Conservation (phyloP, 2,888 invertebrate genomes). For the Scaptodrosophila latifasciaeformis region DNA sequence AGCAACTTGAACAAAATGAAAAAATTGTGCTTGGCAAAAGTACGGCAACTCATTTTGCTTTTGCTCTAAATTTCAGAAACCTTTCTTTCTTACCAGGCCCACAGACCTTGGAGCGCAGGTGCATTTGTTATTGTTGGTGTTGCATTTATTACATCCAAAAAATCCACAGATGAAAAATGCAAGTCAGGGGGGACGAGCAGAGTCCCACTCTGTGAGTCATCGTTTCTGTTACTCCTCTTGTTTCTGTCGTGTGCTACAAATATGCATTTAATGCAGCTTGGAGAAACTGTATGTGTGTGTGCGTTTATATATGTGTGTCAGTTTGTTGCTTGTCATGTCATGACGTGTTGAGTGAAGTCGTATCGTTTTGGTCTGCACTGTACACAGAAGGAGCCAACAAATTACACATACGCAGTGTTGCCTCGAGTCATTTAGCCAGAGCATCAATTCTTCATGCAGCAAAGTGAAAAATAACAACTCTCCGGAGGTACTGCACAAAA, state of each 20-base stretch:
- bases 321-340: too few species aligned
- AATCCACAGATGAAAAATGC: background rate
- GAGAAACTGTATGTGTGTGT: conserved; percentile 12
- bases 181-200: conserved; percentile 1
- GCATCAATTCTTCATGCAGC: conserved; percentile 4
- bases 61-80: background rate
- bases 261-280: conserved; percentile 55
- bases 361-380: too few species aligned
- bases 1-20: conserved; percentile 13
- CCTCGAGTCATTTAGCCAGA: background rate
- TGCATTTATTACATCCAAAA: conserved; percentile 11
- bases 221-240: background rate
- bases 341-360: too few species aligned
- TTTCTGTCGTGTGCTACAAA: conserved; percentile 41
- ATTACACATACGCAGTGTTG: conserved; percentile 58
- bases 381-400: conserved; percentile 27
- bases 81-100: too few species aligned
- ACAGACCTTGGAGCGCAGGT: conserved; percentile 29
- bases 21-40: background rate
- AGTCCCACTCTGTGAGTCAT: background rate
- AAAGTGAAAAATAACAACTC: conserved; percentile 8
- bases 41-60: background rate
- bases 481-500: too few species aligned
- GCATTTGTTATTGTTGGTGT: conserved; percentile 34
- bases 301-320: too few species aligned